Evolutionary conservation across 2,888 invertebrate species (phyloP), one percentile per base, ranked within the genome.

Genomic region (Chloroclystis v-ata): DNA sequence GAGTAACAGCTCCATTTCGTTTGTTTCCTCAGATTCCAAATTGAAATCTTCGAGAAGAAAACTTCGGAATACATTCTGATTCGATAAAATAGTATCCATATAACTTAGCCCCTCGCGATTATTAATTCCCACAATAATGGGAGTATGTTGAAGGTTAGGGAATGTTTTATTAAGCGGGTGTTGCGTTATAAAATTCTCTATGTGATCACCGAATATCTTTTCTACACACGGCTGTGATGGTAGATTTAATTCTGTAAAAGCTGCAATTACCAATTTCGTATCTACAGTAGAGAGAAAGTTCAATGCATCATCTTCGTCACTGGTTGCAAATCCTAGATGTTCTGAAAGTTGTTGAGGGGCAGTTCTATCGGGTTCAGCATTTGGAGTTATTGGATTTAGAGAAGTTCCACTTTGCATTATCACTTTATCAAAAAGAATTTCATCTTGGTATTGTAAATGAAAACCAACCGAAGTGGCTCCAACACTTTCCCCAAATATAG

Each of bases 401-500:
- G 57, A 12, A 64, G 52, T 37, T 61, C 47, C 0, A 78, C 67
- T 10, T 54, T 80, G 75, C 43, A 72, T 40, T 11, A 82, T 77
- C 0, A 63, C 67, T 46, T 72, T 63, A 40, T 72, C 60, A 41
- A 72, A 81, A 11, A 79, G 46, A 20, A 66, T 67, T 52, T 75
- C 72, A 24, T 67, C 32, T 1, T 60, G 55, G 9, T 66, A 74
- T n/a, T 20, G 20, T 20, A 79, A 50, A 16, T 78, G 78, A 0
- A 72, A 53, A 54, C 75, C 72, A 1, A 69, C 69, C 0, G 77
- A 69, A 14, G 24, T 49, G 2, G 56, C 70, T 1, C 81, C 81
- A 25, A 80, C 75, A 42, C 81, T 80, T 25, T 73, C 69, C 1
- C 80, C 81, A 44, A 65, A 67, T 43, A 81, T 43, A 0, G 81